A percentile compares a stretch with the other conserved stretches of the same genome.
Conservation (phyloP, 2,113 vertebrate species). For the Probosciger aterrimus region DNA sequence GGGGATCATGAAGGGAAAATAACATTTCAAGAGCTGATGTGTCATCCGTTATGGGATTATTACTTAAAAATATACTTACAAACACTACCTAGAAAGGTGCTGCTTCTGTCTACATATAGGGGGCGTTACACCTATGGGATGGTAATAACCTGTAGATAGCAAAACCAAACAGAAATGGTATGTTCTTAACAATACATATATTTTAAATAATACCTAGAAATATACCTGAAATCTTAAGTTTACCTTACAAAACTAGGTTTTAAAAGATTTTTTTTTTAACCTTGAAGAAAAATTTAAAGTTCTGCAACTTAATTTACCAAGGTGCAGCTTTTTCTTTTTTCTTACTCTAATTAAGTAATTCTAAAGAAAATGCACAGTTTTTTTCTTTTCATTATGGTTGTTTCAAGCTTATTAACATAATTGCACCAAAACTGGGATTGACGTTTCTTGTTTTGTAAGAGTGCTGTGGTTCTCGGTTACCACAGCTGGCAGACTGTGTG, state of each 20-base stretch:
- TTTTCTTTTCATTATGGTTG: conserved; percentile 37
- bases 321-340: neutral
- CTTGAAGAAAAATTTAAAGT: neutral
- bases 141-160: neutral
- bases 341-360: neutral
- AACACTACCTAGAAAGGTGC: neutral
- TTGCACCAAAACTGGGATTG: conserved; percentile 35
- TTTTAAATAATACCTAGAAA: neutral
- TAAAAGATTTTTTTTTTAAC: neutral
- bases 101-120: rapidly evolving
- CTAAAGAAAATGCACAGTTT: neutral
- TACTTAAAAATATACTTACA: neutral
- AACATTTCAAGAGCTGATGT: neutral
- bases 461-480: conserved; percentile 50
- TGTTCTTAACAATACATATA: neutral
- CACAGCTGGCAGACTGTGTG: conserved; percentile 42
- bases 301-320: neutral
- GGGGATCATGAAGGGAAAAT: neutral
- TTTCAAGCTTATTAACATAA: conserved; percentile 66
- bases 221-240: neutral
- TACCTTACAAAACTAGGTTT: neutral
- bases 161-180: neutral
- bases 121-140: neutral
- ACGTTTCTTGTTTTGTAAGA: conserved; percentile 49
- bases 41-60: neutral